Evolutionary conservation across 2,888 invertebrate genomes (phyloP).

Genomic region (Tinea pellionella): DNA sequence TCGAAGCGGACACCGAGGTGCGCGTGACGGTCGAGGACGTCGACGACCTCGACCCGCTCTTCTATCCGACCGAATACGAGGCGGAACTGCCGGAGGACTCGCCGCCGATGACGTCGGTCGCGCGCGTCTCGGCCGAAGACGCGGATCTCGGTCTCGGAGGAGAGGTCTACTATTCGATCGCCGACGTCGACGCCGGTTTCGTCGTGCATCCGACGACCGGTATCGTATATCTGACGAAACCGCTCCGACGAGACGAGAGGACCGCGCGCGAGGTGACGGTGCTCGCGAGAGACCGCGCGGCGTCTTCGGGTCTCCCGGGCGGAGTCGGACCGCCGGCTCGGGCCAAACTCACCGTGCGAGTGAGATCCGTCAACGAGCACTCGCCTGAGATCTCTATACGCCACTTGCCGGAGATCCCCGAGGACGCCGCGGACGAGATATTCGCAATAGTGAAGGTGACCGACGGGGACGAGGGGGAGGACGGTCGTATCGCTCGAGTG

Average conservation of each 20-base stretch:
- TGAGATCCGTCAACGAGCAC: conserved; percentile 86
- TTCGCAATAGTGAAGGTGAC: conserved; percentile 89
- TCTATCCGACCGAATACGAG: conserved; percentile 90
- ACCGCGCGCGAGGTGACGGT: conserved; percentile 80
- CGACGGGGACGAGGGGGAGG: conserved; percentile 85
- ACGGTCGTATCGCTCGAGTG: conserved; percentile 84
- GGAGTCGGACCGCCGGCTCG: conserved; percentile 65
- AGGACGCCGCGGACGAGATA: conserved; percentile 82
- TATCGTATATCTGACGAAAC: conserved; percentile 83
- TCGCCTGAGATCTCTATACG: conserved; percentile 86
- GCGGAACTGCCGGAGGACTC: conserved; percentile 90
- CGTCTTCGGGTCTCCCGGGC: conserved; percentile 69
- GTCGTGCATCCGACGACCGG: conserved; percentile 95
- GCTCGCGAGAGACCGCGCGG: conserved; percentile 84
- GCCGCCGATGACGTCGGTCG: conserved; percentile 83
- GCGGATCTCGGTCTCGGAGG: conserved; percentile 96
- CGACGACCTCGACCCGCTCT: conserved; percentile 93
- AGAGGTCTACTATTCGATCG: conserved; percentile 95
- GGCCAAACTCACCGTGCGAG: conserved; percentile 80
- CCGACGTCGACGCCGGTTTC: conserved; percentile 84
- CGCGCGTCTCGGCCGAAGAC: conserved; percentile 89
- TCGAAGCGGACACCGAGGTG: conserved; percentile 79
- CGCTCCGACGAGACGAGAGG: conserved; percentile 77
- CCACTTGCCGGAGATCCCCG: conserved; percentile 82
- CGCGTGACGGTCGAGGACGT: conserved; percentile 82